Conservation (phyloP, 2,888 invertebrate species). For the Miltochrista miniata region DNA sequence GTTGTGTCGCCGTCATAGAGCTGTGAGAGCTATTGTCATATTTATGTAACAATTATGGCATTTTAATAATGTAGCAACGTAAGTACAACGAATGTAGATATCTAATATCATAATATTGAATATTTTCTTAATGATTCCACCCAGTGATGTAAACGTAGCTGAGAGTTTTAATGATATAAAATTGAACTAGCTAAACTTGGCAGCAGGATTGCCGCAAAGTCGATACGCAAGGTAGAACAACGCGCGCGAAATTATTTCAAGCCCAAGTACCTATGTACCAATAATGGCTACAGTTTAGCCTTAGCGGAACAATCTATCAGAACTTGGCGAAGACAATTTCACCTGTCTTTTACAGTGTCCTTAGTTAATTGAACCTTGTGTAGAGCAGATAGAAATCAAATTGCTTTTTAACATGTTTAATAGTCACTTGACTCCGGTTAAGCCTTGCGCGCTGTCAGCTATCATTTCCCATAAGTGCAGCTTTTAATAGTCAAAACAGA, state of each 20-base stretch:
- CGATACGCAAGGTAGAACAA: too few relatives aligned
- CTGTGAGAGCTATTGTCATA: conserved; percentile 57
- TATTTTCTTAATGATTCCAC: conserved; percentile 17
- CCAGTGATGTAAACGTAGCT: not conserved
- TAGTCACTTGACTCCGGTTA: too few relatives aligned
- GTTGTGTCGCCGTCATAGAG: conserved; percentile 39
- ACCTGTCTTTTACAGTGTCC: too few relatives aligned
- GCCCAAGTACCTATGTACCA: too few relatives aligned
- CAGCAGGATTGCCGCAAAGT: too few relatives aligned
- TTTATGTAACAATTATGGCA: conserved; percentile 51
- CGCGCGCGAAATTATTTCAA: too few relatives aligned
- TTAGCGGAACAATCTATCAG: too few relatives aligned
- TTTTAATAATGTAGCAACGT: conserved; percentile 57
- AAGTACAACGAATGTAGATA: conserved; percentile 45
- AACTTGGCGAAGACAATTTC: not conserved
- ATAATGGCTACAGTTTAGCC: too few relatives aligned
- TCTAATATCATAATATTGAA: conserved; percentile 13
- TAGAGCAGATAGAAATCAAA: not conserved
- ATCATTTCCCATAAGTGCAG: not conserved
- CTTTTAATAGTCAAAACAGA: not conserved
- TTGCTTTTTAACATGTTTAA: too few relatives aligned
- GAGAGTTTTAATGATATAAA: not conserved
- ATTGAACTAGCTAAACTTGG: not conserved
- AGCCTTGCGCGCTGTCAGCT: too few relatives aligned
- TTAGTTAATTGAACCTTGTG: not conserved